Evolutionary conservation across 2,797 vertebrate genomes (phyloP).

Genomic region (Aldrovandia affinis): DNA sequence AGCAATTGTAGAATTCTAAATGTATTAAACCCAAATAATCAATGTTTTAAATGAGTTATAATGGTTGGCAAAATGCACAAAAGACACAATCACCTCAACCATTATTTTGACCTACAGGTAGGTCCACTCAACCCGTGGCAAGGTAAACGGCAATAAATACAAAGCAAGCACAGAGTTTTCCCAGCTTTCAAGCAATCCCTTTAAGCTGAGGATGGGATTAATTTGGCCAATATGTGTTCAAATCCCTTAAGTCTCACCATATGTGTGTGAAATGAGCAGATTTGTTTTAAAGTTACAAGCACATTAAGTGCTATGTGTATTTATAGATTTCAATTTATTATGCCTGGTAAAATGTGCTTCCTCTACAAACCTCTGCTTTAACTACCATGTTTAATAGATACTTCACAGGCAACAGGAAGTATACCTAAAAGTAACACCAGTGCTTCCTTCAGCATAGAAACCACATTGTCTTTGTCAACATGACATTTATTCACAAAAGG

Average conservation of each 20-base stretch:
- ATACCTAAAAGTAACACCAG: neutral
- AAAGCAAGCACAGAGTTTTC: no score
- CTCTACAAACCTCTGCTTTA: neutral
- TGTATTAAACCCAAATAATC: no score
- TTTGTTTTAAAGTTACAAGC: neutral
- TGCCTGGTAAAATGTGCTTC: neutral
- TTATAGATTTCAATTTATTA: neutral
- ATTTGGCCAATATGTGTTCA: neutral
- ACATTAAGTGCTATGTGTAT: neutral
- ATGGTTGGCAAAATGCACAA: no score
- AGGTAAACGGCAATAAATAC: no score
- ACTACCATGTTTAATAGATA: constrained; percentile 22
- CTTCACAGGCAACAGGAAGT: constrained; percentile 24
- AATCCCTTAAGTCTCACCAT: neutral
- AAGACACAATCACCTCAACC: no score
- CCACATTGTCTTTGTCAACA: neutral
- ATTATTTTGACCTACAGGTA: no score
- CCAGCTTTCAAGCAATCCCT: neutral
- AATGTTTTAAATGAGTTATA: no score
- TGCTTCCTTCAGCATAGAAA: neutral
- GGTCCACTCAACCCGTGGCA: no score
- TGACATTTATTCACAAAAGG: neutral
- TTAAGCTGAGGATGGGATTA: no score
- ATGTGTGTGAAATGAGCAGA: neutral
- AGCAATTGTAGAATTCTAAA: no score